These are phyloP conservation scores for Pachycephala philippinensis DNA, from an alignment of 2,113 vertebrate genomes.

Conservation along the genomic window DNA sequence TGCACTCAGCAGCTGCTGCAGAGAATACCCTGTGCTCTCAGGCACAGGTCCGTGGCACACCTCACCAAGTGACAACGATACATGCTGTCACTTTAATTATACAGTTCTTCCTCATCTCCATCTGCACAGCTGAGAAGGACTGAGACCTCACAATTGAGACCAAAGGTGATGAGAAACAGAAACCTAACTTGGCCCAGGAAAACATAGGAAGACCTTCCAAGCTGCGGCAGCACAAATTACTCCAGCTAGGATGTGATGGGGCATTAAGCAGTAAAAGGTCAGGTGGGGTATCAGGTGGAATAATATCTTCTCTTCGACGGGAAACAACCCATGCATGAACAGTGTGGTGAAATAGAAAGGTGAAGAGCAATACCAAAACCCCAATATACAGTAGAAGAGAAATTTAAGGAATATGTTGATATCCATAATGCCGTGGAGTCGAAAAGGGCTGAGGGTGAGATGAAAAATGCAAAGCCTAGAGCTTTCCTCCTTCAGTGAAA, in stretches of 20 bases:
- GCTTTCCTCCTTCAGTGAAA: not conserved
- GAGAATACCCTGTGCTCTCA: not conserved
- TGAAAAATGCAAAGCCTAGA: not conserved
- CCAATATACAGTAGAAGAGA: rapidly evolving
- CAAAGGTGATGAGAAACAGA: not conserved
- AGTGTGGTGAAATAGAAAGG: not conserved
- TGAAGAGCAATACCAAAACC: not conserved
- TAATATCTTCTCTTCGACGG: not conserved
- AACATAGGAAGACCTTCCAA: not conserved
- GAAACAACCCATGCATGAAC: not conserved
- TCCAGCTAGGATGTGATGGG: not conserved
- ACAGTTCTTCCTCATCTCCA: not conserved
- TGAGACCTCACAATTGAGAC: not conserved
- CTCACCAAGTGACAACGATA: not conserved
- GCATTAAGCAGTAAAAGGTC: not conserved
- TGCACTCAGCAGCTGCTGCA: not conserved
- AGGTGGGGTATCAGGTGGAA: not conserved
- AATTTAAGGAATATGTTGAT: not conserved
- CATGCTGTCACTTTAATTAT: not conserved
- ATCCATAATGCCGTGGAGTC: rapidly evolving
- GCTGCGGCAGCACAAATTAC: not conserved
- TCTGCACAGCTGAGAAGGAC: not conserved
- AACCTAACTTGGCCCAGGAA: not conserved
- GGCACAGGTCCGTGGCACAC: not conserved
- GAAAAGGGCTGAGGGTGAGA: not conserved